A percentile compares a stretch with the other conserved stretches of the same genome.
phyloP scores from a whole-genome alignment of 1,140 invertebrate genomes.

The Drosophila kanapiae region DNA sequence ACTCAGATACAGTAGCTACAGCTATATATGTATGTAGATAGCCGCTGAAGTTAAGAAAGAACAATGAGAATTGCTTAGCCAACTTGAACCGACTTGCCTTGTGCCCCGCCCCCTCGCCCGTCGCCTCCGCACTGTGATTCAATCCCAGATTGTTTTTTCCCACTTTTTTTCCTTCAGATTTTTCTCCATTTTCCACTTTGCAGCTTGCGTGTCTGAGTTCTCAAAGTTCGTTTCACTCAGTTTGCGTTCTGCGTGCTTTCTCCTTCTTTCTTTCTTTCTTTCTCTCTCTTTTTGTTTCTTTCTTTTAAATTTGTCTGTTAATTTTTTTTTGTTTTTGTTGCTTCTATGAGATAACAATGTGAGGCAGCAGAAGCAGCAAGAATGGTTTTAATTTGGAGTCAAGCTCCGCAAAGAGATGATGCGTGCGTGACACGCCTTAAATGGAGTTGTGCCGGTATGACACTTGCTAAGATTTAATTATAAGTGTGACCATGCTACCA shows the following conservation, averaged over 20 bases:
- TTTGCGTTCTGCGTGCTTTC: slow-evolving; percentile 37
- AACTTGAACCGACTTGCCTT: slow-evolving; percentile 63
- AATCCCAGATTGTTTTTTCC: slow-evolving; percentile 17
- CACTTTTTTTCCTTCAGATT: slow-evolving; percentile 3
- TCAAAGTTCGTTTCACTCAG: slow-evolving; percentile 65
- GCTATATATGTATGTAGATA: slow-evolving; percentile 6
- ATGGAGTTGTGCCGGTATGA: background rate
- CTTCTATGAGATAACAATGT: slow-evolving; percentile 61
- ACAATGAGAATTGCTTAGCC: slow-evolving; percentile 58
- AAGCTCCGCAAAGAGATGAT: slow-evolving; percentile 27
- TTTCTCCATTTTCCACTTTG: slow-evolving; percentile 4
- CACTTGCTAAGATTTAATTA: background rate
- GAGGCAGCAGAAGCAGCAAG: slow-evolving; percentile 14
- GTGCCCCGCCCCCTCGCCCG: background rate
- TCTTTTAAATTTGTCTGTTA: slow-evolving; percentile 6
- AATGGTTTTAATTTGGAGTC: slow-evolving; percentile 60
- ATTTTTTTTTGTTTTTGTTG: background rate
- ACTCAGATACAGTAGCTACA: slow-evolving; percentile 17
- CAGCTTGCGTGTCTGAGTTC: slow-evolving; percentile 51
- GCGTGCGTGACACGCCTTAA: slow-evolving; percentile 16
- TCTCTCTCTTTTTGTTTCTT: background rate
- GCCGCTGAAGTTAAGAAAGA: slow-evolving; percentile 16
- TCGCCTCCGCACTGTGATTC: slow-evolving; percentile 13
- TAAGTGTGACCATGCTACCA: background rate
- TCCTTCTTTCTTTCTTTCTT: slow-evolving; percentile 2